These are phyloP conservation scores for Ramphastos sulfuratus DNA, from an alignment of 2,113 vertebrate species.

Conservation along the genomic window DNA sequence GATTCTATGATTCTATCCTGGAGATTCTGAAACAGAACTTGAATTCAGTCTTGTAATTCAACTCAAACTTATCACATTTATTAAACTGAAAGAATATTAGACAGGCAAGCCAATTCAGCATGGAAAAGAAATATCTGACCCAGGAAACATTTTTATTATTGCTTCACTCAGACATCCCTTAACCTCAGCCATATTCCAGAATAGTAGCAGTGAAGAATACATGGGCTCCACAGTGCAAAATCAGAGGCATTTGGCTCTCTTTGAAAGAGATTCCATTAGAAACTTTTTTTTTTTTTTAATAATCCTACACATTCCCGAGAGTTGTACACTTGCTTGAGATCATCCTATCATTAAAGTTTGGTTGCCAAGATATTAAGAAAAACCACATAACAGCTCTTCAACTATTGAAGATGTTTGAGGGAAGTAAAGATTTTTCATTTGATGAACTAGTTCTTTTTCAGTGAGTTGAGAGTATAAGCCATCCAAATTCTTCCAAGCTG, in stretches of 20 bases:
- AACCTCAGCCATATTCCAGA: background rate
- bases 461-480: background rate
- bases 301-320: background rate
- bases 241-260: background rate
- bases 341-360: background rate
- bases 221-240: background rate
- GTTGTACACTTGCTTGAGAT: background rate
- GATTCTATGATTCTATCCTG: background rate
- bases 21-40: background rate
- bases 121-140: background rate
- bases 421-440: background rate
- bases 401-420: background rate
- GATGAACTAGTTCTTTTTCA: background rate
- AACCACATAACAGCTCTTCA: background rate
- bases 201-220: background rate
- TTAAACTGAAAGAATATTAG: background rate
- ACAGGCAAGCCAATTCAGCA: background rate
- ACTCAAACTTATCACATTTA: background rate
- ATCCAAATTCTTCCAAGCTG: background rate
- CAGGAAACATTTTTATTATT: background rate
- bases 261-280: background rate
- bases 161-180: background rate
- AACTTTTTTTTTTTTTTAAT: background rate
- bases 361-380: background rate
- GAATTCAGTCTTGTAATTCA: background rate